Evolutionary conservation across 2,113 vertebrate species (phyloP).

Genomic region (Hypocryptadius cinnamomeus): DNA sequence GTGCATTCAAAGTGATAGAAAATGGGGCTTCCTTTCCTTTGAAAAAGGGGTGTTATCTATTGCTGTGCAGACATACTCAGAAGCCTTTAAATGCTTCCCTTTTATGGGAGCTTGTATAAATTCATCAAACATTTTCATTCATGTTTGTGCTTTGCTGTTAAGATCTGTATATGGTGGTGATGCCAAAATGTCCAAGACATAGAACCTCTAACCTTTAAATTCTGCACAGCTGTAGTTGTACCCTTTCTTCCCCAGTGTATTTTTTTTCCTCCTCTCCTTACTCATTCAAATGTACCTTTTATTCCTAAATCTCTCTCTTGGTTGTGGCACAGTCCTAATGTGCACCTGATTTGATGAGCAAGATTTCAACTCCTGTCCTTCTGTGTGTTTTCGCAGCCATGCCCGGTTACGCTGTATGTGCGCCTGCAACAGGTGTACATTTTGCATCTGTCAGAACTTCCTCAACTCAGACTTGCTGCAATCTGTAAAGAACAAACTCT

Average conservation of each 20-base stretch:
- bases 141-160: not conserved
- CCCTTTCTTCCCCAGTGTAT: slow-evolving; percentile 57
- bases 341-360: slow-evolving; percentile 63
- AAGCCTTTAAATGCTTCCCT: not conserved
- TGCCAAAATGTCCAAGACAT: not conserved
- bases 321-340: slow-evolving; percentile 69
- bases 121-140: not conserved
- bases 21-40: slow-evolving; percentile 65
- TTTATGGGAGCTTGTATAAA: not conserved
- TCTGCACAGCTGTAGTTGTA: slow-evolving; percentile 76
- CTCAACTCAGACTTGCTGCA: slow-evolving; percentile 97
- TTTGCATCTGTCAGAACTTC: slow-evolving; percentile 99
- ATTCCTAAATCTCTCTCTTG: slow-evolving; percentile 66
- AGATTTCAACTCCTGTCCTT: slow-evolving; percentile 78
- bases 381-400: slow-evolving; percentile 92
- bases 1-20: slow-evolving; percentile 39
- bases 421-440: slow-evolving; percentile 96
- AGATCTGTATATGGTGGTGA: not conserved
- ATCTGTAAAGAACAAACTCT: slow-evolving; percentile 96
- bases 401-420: slow-evolving; percentile 95
- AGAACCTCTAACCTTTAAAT: slow-evolving; percentile 1
- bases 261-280: slow-evolving; percentile 53
- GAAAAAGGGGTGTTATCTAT: slow-evolving; percentile 70
- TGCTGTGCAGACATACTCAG: slow-evolving; percentile 70
- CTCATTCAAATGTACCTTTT: slow-evolving; percentile 69